Percentiles rank a stretch among this genome's conserved stretches.
These are phyloP conservation scores for Cyanoramphus novaezelandiae DNA, from an alignment of 2,113 vertebrate species.

Conservation along the genomic window DNA sequence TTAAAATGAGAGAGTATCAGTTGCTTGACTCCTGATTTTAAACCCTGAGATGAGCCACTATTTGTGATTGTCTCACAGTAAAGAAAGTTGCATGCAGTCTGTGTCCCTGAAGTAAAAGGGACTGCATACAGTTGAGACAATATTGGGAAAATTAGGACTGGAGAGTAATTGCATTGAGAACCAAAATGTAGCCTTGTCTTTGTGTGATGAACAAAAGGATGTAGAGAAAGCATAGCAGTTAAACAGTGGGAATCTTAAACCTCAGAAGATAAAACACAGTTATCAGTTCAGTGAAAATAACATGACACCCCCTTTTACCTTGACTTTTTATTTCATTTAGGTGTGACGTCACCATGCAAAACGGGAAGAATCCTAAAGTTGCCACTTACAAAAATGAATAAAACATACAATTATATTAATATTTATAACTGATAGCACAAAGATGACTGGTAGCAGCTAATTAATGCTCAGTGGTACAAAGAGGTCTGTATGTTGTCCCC, in stretches of 20 bases:
- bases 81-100: neutral
- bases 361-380: neutral
- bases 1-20: neutral
- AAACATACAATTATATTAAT: conserved; percentile 7
- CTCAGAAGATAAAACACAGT: neutral
- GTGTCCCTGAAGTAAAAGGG: neutral
- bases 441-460: neutral
- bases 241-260: neutral
- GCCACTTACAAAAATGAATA: neutral
- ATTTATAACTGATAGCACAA: conserved; percentile 26
- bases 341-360: neutral
- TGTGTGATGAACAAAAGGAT: neutral
- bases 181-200: neutral
- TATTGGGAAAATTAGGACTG: neutral
- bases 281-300: neutral
- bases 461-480: conserved; percentile 7
- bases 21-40: neutral
- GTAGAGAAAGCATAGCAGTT: neutral
- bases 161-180: neutral
- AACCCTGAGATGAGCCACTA: accelerated
- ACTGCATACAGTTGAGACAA: neutral
- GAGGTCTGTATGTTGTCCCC: neutral
- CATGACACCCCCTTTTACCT: neutral
- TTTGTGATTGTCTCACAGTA: neutral
- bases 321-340: neutral